Evolutionary conservation across 1,140 invertebrate genomes (phyloP).

Genomic region (Halictus rubicundus): DNA sequence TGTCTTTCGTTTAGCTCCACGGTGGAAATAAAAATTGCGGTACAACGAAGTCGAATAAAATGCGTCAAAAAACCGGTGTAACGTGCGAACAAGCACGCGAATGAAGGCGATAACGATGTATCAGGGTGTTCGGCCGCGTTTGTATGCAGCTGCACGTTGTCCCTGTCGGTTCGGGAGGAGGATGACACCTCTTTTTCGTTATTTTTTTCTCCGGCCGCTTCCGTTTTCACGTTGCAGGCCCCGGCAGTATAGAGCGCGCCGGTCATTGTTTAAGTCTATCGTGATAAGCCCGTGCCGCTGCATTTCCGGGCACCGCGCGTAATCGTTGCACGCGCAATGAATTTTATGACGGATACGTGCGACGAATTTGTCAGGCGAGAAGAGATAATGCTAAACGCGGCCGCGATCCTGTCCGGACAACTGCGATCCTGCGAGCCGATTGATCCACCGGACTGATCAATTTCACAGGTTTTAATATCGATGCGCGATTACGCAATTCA

Average conservation of each 20-base stretch:
- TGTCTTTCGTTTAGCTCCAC: no score
- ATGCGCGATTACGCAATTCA: no score
- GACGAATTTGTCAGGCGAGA: constrained; percentile 46
- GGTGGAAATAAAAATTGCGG: no score
- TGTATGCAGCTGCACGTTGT: constrained; percentile 31
- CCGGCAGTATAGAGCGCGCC: background rate
- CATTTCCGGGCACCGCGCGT: constrained; percentile 51
- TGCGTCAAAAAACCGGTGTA: no score
- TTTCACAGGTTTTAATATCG: no score
- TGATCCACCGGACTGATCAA: background rate
- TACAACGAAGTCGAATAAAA: no score
- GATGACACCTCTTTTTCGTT: constrained; percentile 16
- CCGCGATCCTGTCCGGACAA: constrained; percentile 1
- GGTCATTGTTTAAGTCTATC: constrained; percentile 49
- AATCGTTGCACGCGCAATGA: constrained; percentile 56
- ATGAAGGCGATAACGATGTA: background rate
- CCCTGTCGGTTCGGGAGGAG: constrained; percentile 17
- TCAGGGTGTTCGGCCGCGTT: background rate
- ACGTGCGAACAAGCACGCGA: background rate
- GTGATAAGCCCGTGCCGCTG: constrained; percentile 35
- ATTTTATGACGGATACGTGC: constrained; percentile 58
- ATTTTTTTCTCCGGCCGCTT: constrained; percentile 33
- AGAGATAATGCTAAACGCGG: constrained; percentile 34
- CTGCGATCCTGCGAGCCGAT: background rate
- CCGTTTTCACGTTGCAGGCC: constrained; percentile 27